These are phyloP conservation scores for Psophia crepitans DNA, from an alignment of 2,113 vertebrate species.

Conservation along the genomic window DNA sequence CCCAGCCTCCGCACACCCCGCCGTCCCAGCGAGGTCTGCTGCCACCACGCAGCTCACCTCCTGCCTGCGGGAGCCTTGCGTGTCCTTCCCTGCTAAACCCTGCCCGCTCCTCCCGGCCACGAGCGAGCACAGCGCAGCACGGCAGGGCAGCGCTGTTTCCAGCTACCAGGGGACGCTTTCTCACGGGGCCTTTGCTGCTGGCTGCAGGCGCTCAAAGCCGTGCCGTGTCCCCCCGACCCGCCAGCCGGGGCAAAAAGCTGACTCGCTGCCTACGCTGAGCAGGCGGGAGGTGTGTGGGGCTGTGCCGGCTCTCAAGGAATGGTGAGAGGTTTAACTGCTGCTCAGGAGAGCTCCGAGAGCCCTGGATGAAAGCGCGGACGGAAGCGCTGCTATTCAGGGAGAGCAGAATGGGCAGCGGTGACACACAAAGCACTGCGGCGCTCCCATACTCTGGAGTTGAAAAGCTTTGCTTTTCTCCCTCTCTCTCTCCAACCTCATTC, in stretches of 20 bases:
- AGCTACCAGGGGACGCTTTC: neutral
- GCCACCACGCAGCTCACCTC: neutral
- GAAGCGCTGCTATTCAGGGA: neutral
- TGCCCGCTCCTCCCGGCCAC: neutral
- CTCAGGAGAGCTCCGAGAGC: rapidly evolving
- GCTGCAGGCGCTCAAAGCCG: neutral
- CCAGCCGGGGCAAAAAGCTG: neutral
- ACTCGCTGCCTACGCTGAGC: neutral
- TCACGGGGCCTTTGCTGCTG: neutral
- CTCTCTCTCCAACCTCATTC: neutral
- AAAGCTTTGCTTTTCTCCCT: neutral
- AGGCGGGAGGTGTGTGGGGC: neutral
- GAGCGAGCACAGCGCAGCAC: neutral
- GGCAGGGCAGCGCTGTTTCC: neutral
- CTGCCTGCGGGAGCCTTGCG: neutral
- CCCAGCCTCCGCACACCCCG: neutral
- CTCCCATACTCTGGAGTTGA: neutral
- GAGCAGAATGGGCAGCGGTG: neutral
- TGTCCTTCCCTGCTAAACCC: neutral
- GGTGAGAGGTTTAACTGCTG: neutral
- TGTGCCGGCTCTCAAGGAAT: neutral
- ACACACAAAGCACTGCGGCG: neutral
- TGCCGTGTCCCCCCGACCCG: neutral
- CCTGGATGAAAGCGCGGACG: neutral
- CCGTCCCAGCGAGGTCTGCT: neutral